Evolutionary conservation across 2,888 invertebrate species (phyloP), one percentile per base, ranked within the genome.

Genomic region (Seira ritae): DNA sequence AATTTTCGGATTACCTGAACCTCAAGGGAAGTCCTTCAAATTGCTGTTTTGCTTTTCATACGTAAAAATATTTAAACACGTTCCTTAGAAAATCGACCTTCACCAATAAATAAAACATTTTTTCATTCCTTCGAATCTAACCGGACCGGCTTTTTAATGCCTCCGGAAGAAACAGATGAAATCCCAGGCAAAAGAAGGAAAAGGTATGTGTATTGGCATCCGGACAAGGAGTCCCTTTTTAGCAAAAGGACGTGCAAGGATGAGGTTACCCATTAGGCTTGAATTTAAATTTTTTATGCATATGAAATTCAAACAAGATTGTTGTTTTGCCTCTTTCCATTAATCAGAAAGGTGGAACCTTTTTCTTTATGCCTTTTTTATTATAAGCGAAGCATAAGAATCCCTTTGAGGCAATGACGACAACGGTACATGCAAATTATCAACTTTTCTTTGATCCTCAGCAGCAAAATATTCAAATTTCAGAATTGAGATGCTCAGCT

Each of bases 1-100:
- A 81, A 81, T 81, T 81, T 81, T 81, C 81, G 60, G 81, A 81
- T 81, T 81, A 81, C 23, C 23, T 24, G 20, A 50, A 24, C n/a
- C n/a, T n/a, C n/a, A n/a, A n/a, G n/a, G 76, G 71, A 66, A 76
- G 71, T 55, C n/a, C n/a, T 81, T 71, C 71, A 76, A 81, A 76
- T 81, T 70, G 66, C 74, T 15, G 42, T 71, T 75, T 80, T 75
- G 70, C 69, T 12, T 50, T 81, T 55, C 23, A 55, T 71, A 70
- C 67, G 70, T 81, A 76, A 71, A 68, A 60, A 81, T 15, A 75
- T 66, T 42, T 50, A 66, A 55, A 65, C 81, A 81, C 80, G 69
- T 71, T 67, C 80, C 66, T 19, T 10, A n/a, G n/a, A n/a, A n/a
- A n/a, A n/a, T n/a, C 46, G 81, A 71, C 81, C 81, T 81, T 81